Evolutionary conservation across 2,888 invertebrate species (phyloP).

Genomic region (Cataglyphis livida): DNA sequence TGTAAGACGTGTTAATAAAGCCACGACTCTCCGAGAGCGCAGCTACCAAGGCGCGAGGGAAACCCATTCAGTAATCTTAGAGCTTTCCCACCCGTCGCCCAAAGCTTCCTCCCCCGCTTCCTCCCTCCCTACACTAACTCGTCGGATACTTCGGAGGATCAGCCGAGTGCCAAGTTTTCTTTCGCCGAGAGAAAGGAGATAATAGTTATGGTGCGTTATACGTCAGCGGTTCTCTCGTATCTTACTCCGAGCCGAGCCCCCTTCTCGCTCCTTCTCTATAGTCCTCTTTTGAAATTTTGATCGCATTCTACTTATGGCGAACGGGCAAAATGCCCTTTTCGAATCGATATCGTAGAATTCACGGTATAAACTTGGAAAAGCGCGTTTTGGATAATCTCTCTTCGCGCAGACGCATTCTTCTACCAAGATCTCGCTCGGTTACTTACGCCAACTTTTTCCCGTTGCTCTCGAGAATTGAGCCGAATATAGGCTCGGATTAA

Average conservation of each 20-base stretch:
- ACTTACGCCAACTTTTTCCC: conserved; percentile 32
- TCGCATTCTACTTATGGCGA: conserved; percentile 35
- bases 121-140: conserved; percentile 23
- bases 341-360: conserved; percentile 35
- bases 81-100: conserved; percentile 51
- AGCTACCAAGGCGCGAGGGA: conserved; percentile 55
- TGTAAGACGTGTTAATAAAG: conserved; percentile 78
- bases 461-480: background rate
- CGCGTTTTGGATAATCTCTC: conserved; percentile 36
- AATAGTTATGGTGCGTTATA: conserved; percentile 54
- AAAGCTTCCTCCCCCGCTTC: background rate
- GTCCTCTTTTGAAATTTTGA: conserved; percentile 37
- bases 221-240: conserved; percentile 47
- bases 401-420: conserved; percentile 6
- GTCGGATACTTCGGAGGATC: conserved; percentile 61
- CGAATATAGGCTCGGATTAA: conserved; percentile 8
- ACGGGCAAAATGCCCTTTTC: conserved; percentile 25
- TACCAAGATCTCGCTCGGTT: background rate
- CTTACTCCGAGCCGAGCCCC: conserved; percentile 10
- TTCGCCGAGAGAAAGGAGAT: conserved; percentile 56
- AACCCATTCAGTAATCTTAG: conserved; percentile 64
- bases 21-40: conserved; percentile 61
- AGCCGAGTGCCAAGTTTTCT: conserved; percentile 66
- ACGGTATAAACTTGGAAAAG: conserved; percentile 18
- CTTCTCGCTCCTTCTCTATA: background rate